Conservation (phyloP, 1,140 invertebrate species). For the Drosophila asahinai region DNA sequence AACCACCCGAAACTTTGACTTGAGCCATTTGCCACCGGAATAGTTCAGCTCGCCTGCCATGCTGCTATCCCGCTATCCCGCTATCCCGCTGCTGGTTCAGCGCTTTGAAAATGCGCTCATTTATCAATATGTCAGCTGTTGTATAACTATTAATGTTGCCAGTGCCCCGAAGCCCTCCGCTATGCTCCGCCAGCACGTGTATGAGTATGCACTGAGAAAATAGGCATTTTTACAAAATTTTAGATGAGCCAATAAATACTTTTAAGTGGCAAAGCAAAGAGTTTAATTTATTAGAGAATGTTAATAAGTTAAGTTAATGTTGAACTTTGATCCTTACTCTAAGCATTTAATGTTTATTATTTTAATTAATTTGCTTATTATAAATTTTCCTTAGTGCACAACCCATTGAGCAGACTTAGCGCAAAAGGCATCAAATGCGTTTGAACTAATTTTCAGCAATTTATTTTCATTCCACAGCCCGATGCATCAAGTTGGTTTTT, state of each 20-base stretch:
- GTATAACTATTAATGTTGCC: constrained; percentile 80
- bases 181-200: constrained; percentile 31
- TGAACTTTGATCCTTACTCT: accelerated
- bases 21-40: constrained; percentile 72
- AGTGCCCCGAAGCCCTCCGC: constrained; percentile 4
- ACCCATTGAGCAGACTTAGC: constrained; percentile 30
- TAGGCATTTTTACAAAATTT: too few species aligned
- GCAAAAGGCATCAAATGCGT: constrained; percentile 76
- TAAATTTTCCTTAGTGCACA: neutral
- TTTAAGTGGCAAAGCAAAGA: neutral
- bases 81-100: constrained; percentile 37
- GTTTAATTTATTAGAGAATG: too few species aligned
- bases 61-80: constrained; percentile 40
- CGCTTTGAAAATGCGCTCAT: constrained; percentile 74
- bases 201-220: constrained; percentile 6
- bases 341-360: neutral
- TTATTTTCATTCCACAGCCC: constrained; percentile 70
- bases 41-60: constrained; percentile 55
- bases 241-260: neutral
- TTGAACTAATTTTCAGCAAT: constrained; percentile 79
- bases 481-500: constrained; percentile 60
- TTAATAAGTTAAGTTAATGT: too few species aligned
- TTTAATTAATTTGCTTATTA: neutral
- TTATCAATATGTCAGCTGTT: constrained; percentile 83
- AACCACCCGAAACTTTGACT: constrained; percentile 23